Percentiles rank a stretch among this genome's conserved stretches.
phyloP scores from a whole-genome alignment of 2,113 vertebrate genomes.

The Pao palembangensis region DNA sequence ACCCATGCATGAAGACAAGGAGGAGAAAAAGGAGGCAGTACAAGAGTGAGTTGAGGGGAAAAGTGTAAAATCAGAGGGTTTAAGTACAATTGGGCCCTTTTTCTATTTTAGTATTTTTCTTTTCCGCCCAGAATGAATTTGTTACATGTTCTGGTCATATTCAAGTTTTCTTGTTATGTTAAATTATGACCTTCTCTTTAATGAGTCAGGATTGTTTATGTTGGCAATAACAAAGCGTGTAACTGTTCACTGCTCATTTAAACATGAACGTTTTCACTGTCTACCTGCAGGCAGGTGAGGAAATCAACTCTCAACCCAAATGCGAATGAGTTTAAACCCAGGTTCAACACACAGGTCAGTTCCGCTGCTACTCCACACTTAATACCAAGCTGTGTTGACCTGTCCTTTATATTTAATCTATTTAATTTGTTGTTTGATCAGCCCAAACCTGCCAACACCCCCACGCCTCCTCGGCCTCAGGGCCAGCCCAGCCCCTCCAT shows the following conservation, averaged over 20 bases:
- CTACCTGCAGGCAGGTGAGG: conserved; percentile 85
- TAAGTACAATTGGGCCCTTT: too few relatives aligned
- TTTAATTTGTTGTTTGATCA: conserved; percentile 35
- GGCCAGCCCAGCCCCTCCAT: conserved; percentile 97
- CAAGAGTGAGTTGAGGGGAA: conserved; percentile 84
- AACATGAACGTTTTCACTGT: background rate
- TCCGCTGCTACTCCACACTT: background rate
- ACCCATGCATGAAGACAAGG: conserved; percentile 88
- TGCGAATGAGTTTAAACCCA: conserved; percentile 97
- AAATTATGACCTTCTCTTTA: too few relatives aligned
- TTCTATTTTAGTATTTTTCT: too few relatives aligned
- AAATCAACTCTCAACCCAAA: conserved; percentile 98
- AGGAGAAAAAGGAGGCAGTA: conserved; percentile 90
- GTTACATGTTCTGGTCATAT: too few relatives aligned
- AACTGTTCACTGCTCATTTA: background rate
- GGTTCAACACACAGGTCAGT: conserved; percentile 89
- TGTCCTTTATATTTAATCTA: background rate
- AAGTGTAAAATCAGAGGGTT: background rate
- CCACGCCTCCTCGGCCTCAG: conserved; percentile 92
- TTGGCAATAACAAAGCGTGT: background rate
- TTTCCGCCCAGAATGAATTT: too few relatives aligned
- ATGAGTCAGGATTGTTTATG: too few relatives aligned
- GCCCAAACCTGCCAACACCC: conserved; percentile 97
- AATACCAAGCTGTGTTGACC: background rate
- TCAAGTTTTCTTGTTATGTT: too few relatives aligned